Percentiles rank a stretch among this genome's conserved stretches.
These are phyloP conservation scores for Hirtodrosophila confusa DNA, from an alignment of 2,888 invertebrate species.

Conservation along the genomic window DNA sequence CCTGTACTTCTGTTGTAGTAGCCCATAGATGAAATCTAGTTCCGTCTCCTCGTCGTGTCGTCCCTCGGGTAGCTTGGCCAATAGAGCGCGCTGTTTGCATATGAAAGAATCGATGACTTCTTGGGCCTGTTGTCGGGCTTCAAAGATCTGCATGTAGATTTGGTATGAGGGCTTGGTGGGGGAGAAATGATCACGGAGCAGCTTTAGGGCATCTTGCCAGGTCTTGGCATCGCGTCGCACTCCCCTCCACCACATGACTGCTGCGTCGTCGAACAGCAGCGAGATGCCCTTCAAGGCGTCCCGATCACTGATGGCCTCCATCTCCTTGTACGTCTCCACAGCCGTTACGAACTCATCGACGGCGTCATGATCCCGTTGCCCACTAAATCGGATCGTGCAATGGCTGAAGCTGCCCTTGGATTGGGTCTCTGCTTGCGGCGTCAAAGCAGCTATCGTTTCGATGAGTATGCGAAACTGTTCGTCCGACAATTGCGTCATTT, in stretches of 20 bases:
- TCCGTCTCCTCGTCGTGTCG: conserved; percentile 81
- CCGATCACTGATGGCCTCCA: conserved; percentile 78
- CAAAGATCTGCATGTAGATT: conserved; percentile 81
- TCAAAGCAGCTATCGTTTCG: conserved; percentile 70
- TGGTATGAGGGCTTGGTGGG: conserved; percentile 82
- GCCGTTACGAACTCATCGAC: conserved; percentile 81
- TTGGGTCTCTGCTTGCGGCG: conserved; percentile 42
- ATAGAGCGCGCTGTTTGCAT: conserved; percentile 80
- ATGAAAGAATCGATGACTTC: conserved; percentile 77
- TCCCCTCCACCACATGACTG: conserved; percentile 81
- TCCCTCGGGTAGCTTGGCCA: conserved; percentile 80
- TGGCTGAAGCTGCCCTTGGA: conserved; percentile 82
- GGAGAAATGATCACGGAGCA: conserved; percentile 81
- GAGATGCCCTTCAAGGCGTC: conserved; percentile 81
- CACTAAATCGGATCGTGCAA: conserved; percentile 72
- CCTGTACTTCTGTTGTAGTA: conserved; percentile 75
- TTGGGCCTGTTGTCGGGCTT: conserved; percentile 55
- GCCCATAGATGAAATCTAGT: conserved; percentile 80
- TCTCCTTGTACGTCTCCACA: conserved; percentile 80
- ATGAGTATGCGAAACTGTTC: conserved; percentile 79
- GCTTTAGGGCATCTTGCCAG: conserved; percentile 73
- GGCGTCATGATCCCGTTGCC: conserved; percentile 81
- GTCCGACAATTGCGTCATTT: conserved; percentile 75
- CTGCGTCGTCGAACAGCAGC: conserved; percentile 71
- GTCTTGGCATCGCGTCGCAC: conserved; percentile 79